These are phyloP conservation scores for Gadopsis bispinosus DNA, from an alignment of 2,797 vertebrate species.

Conservation along the genomic window DNA sequence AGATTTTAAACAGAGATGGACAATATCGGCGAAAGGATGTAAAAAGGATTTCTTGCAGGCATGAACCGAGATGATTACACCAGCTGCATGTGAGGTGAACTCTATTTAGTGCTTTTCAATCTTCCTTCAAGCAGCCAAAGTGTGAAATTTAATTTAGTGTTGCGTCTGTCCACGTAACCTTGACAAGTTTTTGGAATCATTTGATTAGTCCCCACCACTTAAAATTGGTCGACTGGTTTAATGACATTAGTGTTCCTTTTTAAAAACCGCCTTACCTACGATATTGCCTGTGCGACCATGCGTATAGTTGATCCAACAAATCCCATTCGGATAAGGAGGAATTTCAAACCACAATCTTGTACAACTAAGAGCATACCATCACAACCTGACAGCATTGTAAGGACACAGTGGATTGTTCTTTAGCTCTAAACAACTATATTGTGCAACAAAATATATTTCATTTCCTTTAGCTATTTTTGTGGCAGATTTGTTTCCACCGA, in stretches of 20 bases:
- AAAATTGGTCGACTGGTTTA: conserved; percentile 77
- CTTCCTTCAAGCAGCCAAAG: conserved; percentile 65
- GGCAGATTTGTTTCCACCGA: conserved; percentile 61
- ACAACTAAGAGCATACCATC: conserved; percentile 18
- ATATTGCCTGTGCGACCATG: neutral
- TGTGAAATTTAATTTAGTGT: conserved; percentile 81
- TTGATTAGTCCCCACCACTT: conserved; percentile 78
- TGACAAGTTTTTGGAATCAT: conserved; percentile 82
- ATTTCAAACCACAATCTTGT: conserved; percentile 8
- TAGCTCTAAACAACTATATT: conserved; percentile 35
- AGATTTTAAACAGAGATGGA: conserved; percentile 10
- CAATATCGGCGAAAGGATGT: neutral
- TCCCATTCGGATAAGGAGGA: conserved; percentile 13
- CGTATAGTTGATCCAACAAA: conserved; percentile 18
- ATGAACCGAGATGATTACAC: conserved; percentile 38
- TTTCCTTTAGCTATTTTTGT: conserved; percentile 33
- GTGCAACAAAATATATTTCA: conserved; percentile 38
- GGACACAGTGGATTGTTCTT: conserved; percentile 22
- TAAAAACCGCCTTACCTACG: conserved; percentile 42
- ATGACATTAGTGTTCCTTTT: conserved; percentile 67
- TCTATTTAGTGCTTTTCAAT: conserved; percentile 75
- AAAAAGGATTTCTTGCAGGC: conserved; percentile 33
- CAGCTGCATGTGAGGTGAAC: conserved; percentile 66
- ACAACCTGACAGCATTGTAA: conserved; percentile 24
- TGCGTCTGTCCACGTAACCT: conserved; percentile 79